phyloP scores from a whole-genome alignment of 2,797 vertebrate species.

The Dromococcyx pavoninus region DNA sequence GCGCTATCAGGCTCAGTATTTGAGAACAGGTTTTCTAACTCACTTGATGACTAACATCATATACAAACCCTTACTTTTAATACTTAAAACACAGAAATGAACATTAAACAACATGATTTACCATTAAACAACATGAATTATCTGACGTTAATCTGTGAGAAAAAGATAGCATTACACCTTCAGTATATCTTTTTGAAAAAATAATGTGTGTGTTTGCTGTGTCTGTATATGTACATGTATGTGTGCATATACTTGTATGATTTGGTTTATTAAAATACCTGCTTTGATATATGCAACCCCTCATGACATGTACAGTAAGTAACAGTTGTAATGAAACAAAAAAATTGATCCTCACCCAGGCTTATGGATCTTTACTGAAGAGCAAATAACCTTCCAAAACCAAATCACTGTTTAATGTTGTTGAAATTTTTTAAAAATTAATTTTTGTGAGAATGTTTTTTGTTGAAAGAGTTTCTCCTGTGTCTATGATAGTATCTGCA shows the following conservation, averaged over 20 bases:
- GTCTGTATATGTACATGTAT: not conserved
- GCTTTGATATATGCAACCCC: not conserved
- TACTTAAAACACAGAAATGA: not conserved
- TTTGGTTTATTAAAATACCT: not conserved
- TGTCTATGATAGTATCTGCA: not conserved
- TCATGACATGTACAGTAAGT: not conserved
- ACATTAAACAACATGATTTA: not conserved
- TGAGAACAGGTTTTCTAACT: not conserved
- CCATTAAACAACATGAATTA: not conserved
- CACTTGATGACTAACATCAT: not conserved
- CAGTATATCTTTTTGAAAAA: not conserved
- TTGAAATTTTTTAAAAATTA: not conserved
- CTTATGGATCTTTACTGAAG: not conserved
- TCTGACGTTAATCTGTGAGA: not conserved
- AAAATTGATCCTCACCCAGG: not conserved
- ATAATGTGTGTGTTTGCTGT: fast-evolving
- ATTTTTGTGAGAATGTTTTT: not conserved
- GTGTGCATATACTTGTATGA: not conserved
- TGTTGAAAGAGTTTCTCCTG: not conserved
- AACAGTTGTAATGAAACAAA: not conserved
- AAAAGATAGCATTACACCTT: not conserved
- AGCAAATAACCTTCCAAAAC: not conserved
- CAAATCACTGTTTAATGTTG: not conserved
- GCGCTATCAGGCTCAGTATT: not conserved
- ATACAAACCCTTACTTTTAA: not conserved